These are phyloP conservation scores for Tipula vernalis DNA, from an alignment of 2,888 invertebrate species.

Conservation along the genomic window DNA sequence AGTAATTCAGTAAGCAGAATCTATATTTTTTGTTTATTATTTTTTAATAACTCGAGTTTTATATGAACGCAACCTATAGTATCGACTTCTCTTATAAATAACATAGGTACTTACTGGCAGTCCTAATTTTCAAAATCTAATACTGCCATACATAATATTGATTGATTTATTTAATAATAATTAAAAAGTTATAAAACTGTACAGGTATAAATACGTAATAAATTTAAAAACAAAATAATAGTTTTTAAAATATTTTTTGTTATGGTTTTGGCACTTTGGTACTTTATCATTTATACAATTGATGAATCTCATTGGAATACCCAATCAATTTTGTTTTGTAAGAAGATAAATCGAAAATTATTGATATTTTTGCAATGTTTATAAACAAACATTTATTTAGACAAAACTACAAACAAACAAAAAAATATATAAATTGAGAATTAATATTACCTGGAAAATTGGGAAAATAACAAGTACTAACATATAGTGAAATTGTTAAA, in stretches of 20 bases:
- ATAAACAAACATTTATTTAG: not conserved
- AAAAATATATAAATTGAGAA: not conserved
- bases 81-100: not conserved
- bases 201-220: not conserved
- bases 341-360: not conserved
- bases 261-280: not conserved
- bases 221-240: not conserved
- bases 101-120: not conserved
- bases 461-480: not conserved
- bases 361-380: not conserved
- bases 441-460: not conserved
- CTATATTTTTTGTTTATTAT: not conserved
- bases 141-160: not conserved
- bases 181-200: not conserved
- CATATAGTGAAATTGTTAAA: not conserved
- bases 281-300: not conserved
- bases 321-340: not conserved
- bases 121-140: not conserved
- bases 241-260: not conserved
- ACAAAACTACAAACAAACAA: not conserved
- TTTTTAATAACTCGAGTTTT: not conserved
- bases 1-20: not conserved
- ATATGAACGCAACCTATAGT: not conserved
- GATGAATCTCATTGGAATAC: not conserved
- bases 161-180: not conserved